A percentile compares a stretch with the other conserved stretches of the same genome.
phyloP scores from a whole-genome alignment of 1,140 invertebrate species.

The Eubasilissa regina region DNA sequence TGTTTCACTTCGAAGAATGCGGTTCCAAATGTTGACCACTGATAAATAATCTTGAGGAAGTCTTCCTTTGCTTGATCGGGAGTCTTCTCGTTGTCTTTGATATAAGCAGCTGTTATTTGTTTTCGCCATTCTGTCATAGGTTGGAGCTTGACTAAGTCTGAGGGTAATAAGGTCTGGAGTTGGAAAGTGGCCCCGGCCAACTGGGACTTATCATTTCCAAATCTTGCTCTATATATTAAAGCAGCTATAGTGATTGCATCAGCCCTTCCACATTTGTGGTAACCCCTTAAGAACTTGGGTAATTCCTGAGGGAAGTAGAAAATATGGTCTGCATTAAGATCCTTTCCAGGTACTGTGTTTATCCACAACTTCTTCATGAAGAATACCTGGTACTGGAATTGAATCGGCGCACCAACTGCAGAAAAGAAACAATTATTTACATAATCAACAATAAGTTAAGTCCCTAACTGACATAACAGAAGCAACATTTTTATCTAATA shows the following conservation, averaged over 20 bases:
- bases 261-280: constrained; percentile 86
- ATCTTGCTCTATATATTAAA: constrained; percentile 86
- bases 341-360: constrained; percentile 89
- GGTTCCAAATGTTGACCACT: constrained; percentile 93
- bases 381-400: constrained; percentile 93
- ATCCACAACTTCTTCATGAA: constrained; percentile 99
- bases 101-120: constrained; percentile 78
- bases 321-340: constrained; percentile 91
- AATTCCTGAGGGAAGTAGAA: constrained; percentile 97
- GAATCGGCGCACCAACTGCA: constrained; percentile 73
- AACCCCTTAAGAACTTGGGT: constrained; percentile 92
- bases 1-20: constrained; percentile 97
- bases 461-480: not conserved
- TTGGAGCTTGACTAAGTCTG: constrained; percentile 83
- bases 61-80: constrained; percentile 85
- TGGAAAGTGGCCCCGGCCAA: constrained; percentile 77
- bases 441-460: not conserved
- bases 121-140: constrained; percentile 89
- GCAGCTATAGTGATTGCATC: constrained; percentile 87
- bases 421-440: constrained; percentile 42
- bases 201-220: constrained; percentile 79
- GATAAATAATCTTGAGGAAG: constrained; percentile 87
- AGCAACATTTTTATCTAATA: not conserved
- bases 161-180: constrained; percentile 84
- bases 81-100: constrained; percentile 74